Evolutionary conservation across 2,113 vertebrate species (phyloP), one percentile per base, ranked within the genome.

Genomic region (Oplegnathus fasciatus): DNA sequence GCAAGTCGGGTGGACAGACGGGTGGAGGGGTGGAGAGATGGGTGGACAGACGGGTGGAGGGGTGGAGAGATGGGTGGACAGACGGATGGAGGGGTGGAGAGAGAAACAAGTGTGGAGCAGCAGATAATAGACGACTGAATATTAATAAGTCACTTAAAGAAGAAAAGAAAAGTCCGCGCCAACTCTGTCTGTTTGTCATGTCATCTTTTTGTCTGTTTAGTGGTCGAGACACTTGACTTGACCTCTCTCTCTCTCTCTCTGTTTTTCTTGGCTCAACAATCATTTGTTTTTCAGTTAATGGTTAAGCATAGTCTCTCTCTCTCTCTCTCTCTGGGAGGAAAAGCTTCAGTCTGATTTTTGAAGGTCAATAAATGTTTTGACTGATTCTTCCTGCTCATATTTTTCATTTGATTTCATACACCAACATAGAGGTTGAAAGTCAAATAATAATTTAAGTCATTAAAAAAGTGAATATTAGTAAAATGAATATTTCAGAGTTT

Each of bases 221-320:
- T 34, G 60, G 26, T 61, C 0, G 32, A 44, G 37, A 88, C 79
- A 50, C 30, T 40, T 42, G 48, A 2, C 58, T 7, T 9, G 28
- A 52, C 42, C 54, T 5, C 32, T 37, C 34, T 37, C n/a, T 2
- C 14, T 7, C 28, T n/a, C 40, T 9, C 8, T 57, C 34, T 80
- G 66, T 48, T 67, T 71, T 20, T 67, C 52, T 81, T 87, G 72
- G 60, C 30, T 75, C 22, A 46, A 65, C 37, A 42, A 69, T 64
- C 22, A 28, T 70, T 83, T 75, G 54, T 79, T 75, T 65, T 78
- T 78, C 68, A 9, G 86, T 88, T 86, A 88, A 88, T 86, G 77
- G 57, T 9, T 79, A 9, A 73, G 30, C 1, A 0, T 67, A 15
- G 3, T 61, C 30, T 28, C 46, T 30, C 68, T 60, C 10, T 55